Evolutionary conservation across 1,140 invertebrate genomes (phyloP), one percentile per base, ranked within the genome.

Genomic region (Augochlora pura): DNA sequence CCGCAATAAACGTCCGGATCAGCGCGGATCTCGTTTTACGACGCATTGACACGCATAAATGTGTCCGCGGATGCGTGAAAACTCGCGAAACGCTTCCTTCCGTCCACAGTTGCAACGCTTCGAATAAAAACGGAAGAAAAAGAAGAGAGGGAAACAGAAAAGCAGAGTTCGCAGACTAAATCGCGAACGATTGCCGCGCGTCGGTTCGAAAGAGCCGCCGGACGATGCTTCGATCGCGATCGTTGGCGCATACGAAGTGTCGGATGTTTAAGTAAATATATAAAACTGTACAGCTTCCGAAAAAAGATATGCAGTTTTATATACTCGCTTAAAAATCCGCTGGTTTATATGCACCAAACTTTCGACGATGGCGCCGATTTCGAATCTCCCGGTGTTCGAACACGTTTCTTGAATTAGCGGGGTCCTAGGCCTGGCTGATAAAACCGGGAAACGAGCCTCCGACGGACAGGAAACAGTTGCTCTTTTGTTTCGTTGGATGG

Each of bases 41-140:
- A 46, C 42, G 16, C 49, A 21, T 52, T 52, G 4, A 21, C 16
- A 39, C 32, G 16, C 62, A 27, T 25, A 74, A 54, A 39, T 46
- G 32, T 2, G 62, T 21, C 23, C 72, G 27, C 21, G 62, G 42
- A 73, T 7, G 46, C 49, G 49, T 57, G 73, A 57, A 67, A 54
- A 76, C 23, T 14, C 69, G 75, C n/a, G 77, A 39, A 65, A 72
- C 49, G 63, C 62, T 73, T 79, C 52, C 62, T 79, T 65, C 60
- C 77, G 42, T 54, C 65, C 46, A 16, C 1, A 46, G 42, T 32
- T 32, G 32, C 32, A 32, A 4, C 4, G 32, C n/a, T n/a, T n/a
- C n/a, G n/a, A n/a, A 46, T 10, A 46, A 14, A 46, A 46, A 10
- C 12, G 39, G 8, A 10, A 42, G 39, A 42, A 7, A 42, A 10